phyloP scores from a whole-genome alignment of 2,113 vertebrate species.

The Menura novaehollandiae region DNA sequence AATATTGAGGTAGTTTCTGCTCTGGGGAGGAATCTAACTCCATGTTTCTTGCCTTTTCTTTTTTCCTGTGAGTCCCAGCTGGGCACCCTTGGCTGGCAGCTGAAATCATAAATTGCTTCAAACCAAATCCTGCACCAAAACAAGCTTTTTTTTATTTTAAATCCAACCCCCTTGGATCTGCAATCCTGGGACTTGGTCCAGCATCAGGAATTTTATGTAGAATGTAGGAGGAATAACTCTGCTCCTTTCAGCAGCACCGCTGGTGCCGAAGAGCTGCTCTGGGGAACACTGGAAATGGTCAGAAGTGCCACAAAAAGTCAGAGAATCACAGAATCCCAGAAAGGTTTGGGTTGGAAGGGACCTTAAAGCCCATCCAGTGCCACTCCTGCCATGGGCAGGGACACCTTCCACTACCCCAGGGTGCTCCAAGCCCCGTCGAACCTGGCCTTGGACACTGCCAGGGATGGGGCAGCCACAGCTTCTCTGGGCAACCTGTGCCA shows the following conservation, averaged over 20 bases:
- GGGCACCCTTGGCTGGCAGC: neutral
- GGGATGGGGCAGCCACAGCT: neutral
- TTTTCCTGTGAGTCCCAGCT: neutral
- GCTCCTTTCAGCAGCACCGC: neutral
- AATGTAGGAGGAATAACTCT: neutral
- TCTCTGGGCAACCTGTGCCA: neutral
- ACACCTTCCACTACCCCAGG: neutral
- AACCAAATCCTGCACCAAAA: neutral
- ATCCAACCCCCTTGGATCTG: neutral
- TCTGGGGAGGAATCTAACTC: neutral
- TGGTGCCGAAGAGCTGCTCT: rapidly evolving
- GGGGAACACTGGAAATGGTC: neutral
- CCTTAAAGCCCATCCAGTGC: rapidly evolving
- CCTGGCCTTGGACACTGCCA: neutral
- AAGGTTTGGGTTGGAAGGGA: neutral
- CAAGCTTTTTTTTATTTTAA: neutral
- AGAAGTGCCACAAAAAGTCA: rapidly evolving
- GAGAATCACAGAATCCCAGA: neutral
- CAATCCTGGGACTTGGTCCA: neutral
- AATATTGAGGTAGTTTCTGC: neutral
- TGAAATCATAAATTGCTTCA: neutral
- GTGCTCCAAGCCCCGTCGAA: neutral
- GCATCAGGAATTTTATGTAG: neutral
- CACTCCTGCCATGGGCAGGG: neutral
- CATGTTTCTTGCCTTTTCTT: neutral